Base-by-base conservation (phyloP, 2,888 invertebrate species). In the Diarsia mendica region DNA sequence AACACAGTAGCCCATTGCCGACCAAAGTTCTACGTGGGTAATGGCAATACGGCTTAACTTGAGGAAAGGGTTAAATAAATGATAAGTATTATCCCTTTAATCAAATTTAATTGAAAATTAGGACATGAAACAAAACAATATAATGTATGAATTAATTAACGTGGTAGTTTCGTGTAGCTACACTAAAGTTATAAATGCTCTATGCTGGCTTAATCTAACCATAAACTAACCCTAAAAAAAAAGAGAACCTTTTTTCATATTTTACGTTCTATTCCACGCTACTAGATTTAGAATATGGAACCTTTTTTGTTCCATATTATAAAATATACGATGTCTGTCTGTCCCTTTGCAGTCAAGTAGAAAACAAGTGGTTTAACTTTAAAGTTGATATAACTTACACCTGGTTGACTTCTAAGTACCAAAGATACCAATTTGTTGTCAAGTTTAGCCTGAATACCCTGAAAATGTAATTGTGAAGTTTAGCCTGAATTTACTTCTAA, bases 231-330 rank as follows among this genome's bases (percentile, higher is more conserved):
- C 11, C 4, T 28, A 0, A 49, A 53, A 65, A 67, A 74, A 23
- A 79, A 73, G 63, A 10, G 5, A 68, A 65, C 23, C 71, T 20
- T 69, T 80, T 80, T 75, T 65, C 2, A 3, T 65, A 80, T 72
- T 72, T 60, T 75, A 74, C 66, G 68, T 68, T 84, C 82, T 80
- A 63, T 84, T 82, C 81, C 84, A 83, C 77, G 85, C 81, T 82
- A 86, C 79, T 82, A 80, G 77, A 66, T 74, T 77, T 68, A 46
- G 60, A 72, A 67, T 63, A 63, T 60, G 67, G 23, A 72, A 33
- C 44, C 67, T 75, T 69, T 82, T 83, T 80, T 82, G 44, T 82
- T n/a, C 46, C n/a, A 67, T 69, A 69, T 44, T 65, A 51, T 71
- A 49, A 75, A 82, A 71, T 66, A 63, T 51, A 70, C 53, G 23